Evolutionary conservation across 2,888 invertebrate genomes (phyloP).

Genomic region (Ethmia dodecea): DNA sequence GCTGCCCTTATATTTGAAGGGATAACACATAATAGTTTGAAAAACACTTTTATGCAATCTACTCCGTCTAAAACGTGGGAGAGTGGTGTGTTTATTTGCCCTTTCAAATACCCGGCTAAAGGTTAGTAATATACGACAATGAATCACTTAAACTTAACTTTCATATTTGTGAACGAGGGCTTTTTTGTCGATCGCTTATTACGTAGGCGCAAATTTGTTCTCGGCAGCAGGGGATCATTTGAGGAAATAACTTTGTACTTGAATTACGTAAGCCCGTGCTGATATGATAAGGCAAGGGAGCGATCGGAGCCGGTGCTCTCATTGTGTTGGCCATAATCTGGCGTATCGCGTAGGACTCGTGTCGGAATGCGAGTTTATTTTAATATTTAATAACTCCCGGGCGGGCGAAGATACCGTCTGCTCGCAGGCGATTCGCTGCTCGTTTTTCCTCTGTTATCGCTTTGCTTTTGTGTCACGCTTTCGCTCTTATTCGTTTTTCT

Average conservation of each 20-base stretch:
- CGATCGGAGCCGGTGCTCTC: slow-evolving; percentile 61
- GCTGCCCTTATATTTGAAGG: too few species aligned
- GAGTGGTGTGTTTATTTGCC: slow-evolving; percentile 23
- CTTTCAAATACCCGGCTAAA: slow-evolving; percentile 24
- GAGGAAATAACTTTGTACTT: slow-evolving; percentile 41
- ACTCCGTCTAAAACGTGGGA: neutral
- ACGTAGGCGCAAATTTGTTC: slow-evolving; percentile 45
- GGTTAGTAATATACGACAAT: slow-evolving; percentile 20
- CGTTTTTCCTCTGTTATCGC: slow-evolving; percentile 69
- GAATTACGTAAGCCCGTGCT: slow-evolving; percentile 63
- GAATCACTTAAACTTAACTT: neutral
- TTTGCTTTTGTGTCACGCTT: slow-evolving; percentile 71
- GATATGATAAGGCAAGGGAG: slow-evolving; percentile 65
- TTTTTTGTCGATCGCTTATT: slow-evolving; percentile 9
- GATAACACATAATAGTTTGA: too few species aligned
- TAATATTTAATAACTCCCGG: slow-evolving; percentile 76
- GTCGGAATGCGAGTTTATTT: slow-evolving; percentile 75
- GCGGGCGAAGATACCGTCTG: slow-evolving; percentile 66
- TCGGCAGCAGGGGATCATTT: slow-evolving; percentile 29
- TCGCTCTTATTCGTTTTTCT: slow-evolving; percentile 62
- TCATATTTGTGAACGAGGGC: neutral
- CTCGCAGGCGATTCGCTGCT: slow-evolving; percentile 63
- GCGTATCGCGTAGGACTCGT: slow-evolving; percentile 71
- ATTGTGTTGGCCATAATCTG: slow-evolving; percentile 72
- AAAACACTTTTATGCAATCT: slow-evolving; percentile 3